A percentile compares a stretch with the other conserved stretches of the same genome.
These are phyloP conservation scores for Megalops cyprinoides DNA, from an alignment of 2,797 vertebrate species.

Conservation along the genomic window DNA sequence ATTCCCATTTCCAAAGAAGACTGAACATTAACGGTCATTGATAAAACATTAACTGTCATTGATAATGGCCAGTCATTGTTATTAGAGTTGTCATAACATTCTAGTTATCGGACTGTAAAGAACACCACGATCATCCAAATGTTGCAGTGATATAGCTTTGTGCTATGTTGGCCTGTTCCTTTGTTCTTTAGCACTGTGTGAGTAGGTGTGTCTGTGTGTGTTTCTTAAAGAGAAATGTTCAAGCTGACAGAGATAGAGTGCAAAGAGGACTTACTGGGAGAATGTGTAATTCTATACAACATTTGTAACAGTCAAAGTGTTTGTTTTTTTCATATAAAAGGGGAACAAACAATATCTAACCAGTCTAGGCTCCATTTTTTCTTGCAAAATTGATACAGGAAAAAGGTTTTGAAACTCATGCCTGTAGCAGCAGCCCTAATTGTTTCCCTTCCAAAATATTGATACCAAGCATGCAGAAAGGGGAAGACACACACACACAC, in stretches of 20 bases:
- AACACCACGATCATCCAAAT: not conserved
- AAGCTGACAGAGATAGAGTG: not conserved
- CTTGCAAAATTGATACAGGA: not conserved
- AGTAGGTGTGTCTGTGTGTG: no score
- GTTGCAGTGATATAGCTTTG: not conserved
- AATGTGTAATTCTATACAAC: not conserved
- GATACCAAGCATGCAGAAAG: not conserved
- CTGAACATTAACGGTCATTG: no score
- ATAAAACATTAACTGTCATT: not conserved
- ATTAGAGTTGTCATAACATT: not conserved
- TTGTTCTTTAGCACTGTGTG: not conserved
- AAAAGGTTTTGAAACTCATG: conserved; percentile 23
- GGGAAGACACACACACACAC: not conserved
- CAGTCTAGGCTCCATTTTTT: not conserved
- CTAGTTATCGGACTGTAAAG: not conserved
- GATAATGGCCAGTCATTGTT: not conserved
- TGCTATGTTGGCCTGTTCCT: not conserved
- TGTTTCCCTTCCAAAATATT: not conserved
- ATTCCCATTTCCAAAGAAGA: conserved; percentile 40
- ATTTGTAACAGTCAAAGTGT: not conserved
- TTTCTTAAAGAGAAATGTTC: conserved; percentile 10
- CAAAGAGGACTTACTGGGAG: not conserved
- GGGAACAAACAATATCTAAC: conserved; percentile 12
- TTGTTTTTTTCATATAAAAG: conserved; percentile 20
- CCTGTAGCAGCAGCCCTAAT: not conserved